phyloP scores from a whole-genome alignment of 2,797 vertebrate species.

The Champsocephalus gunnari region DNA sequence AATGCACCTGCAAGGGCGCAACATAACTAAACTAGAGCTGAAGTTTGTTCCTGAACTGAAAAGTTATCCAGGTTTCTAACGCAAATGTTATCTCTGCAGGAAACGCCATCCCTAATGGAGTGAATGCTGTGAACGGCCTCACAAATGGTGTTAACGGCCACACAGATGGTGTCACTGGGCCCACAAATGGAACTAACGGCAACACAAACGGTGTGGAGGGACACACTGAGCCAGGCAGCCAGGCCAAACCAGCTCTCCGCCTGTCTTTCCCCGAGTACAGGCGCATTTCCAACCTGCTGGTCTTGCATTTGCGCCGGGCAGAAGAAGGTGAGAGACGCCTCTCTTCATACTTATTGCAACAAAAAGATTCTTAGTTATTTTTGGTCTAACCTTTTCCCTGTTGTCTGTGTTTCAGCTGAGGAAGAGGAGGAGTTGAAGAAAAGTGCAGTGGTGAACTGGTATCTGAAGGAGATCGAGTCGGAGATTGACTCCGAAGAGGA shows the following conservation, averaged over 20 bases:
- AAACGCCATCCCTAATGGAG: conserved; percentile 83
- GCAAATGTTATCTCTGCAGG: conserved; percentile 71
- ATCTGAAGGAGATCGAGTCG: conserved; percentile 97
- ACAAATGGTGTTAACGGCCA: conserved; percentile 51
- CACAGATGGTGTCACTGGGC: conserved; percentile 61
- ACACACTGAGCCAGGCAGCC: conserved; percentile 72
- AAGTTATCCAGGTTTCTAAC: background rate
- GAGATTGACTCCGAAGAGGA: conserved; percentile 98
- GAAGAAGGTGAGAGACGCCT: conserved; percentile 88
- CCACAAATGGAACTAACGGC: conserved; percentile 74
- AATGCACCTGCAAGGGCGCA: background rate
- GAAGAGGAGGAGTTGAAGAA: conserved; percentile 93
- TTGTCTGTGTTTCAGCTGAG: conserved; percentile 82
- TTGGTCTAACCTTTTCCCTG: background rate
- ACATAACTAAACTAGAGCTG: background rate
- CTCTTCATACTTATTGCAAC: background rate
- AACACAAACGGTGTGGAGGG: conserved; percentile 78
- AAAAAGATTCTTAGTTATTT: background rate
- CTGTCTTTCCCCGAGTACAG: conserved; percentile 94
- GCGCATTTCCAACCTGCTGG: conserved; percentile 95
- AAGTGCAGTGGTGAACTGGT: conserved; percentile 96
- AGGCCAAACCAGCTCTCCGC: conserved; percentile 87
- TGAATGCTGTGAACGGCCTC: conserved; percentile 57
- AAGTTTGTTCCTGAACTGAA: background rate
- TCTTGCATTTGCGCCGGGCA: conserved; percentile 91